These are phyloP conservation scores for Cheilosia vulpina DNA, from an alignment of 2,888 invertebrate species.

Conservation along the genomic window DNA sequence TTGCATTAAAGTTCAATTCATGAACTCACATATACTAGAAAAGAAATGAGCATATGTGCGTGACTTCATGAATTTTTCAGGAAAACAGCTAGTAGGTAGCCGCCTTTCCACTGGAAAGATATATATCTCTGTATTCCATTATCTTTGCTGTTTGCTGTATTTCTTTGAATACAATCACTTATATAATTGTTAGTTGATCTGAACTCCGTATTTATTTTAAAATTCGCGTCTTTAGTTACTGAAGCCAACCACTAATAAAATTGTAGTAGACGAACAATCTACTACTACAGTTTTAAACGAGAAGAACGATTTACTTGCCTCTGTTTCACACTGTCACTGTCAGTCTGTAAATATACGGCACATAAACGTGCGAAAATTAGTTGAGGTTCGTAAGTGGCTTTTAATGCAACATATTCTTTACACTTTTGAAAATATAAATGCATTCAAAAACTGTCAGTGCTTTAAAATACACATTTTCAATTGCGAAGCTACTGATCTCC, in stretches of 20 bases:
- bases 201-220: no score
- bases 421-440: conserved; percentile 66
- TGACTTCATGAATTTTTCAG: no score
- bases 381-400: conserved; percentile 34
- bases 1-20: no score
- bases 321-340: not conserved
- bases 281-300: not conserved
- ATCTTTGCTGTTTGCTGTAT: no score
- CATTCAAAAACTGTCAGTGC: conserved; percentile 56
- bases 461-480: conserved; percentile 44
- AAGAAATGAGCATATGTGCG: no score
- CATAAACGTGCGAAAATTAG: conserved; percentile 44
- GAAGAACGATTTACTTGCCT: no score
- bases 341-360: conserved; percentile 22
- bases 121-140: no score
- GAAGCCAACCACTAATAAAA: not conserved
- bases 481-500: conserved; percentile 57
- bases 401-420: conserved; percentile 34
- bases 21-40: no score
- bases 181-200: no score
- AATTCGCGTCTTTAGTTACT: not conserved
- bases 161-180: no score
- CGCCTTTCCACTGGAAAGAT: no score
- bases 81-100: no score
- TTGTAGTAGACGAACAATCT: conserved; percentile 17